Conservation (phyloP, 2,113 vertebrate genomes). For the Rhinogobius similis region DNA sequence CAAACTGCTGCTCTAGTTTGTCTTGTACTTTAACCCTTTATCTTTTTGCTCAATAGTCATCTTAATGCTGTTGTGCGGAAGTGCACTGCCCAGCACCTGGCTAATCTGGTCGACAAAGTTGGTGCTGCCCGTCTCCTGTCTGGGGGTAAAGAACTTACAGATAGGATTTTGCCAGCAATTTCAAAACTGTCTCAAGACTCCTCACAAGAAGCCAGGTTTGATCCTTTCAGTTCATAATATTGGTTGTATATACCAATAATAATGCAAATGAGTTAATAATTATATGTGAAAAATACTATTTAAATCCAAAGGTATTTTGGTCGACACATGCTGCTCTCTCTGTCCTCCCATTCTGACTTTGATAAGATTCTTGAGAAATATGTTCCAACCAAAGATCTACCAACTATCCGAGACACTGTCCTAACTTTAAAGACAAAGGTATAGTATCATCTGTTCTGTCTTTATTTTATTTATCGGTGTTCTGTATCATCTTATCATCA, state of each 20-base stretch:
- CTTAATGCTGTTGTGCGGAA: slow-evolving; percentile 86
- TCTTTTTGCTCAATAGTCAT: slow-evolving; percentile 76
- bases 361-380: slow-evolving; percentile 89
- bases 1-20: not conserved
- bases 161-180: slow-evolving; percentile 85
- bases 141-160: slow-evolving; percentile 78
- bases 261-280: not conserved
- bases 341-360: slow-evolving; percentile 88
- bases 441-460: not conserved
- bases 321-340: slow-evolving; percentile 86
- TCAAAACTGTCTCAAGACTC: slow-evolving; percentile 87
- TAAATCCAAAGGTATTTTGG: slow-evolving; percentile 84
- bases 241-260: not conserved
- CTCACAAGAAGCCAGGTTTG: slow-evolving; percentile 89
- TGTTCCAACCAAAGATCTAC: slow-evolving; percentile 85
- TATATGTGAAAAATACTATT: not conserved
- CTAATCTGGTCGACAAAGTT: slow-evolving; percentile 79
- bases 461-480: not conserved
- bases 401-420: slow-evolving; percentile 84
- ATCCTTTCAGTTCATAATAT: not conserved
- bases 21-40: not conserved
- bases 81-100: slow-evolving; percentile 87
- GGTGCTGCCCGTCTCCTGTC: slow-evolving; percentile 82
- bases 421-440: slow-evolving; percentile 88
- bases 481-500: slow-evolving; percentile 7